Base-by-base conservation (phyloP, 35 echinoderm and acorn worm genomes). In the Ophioderma brevispina region DNA sequence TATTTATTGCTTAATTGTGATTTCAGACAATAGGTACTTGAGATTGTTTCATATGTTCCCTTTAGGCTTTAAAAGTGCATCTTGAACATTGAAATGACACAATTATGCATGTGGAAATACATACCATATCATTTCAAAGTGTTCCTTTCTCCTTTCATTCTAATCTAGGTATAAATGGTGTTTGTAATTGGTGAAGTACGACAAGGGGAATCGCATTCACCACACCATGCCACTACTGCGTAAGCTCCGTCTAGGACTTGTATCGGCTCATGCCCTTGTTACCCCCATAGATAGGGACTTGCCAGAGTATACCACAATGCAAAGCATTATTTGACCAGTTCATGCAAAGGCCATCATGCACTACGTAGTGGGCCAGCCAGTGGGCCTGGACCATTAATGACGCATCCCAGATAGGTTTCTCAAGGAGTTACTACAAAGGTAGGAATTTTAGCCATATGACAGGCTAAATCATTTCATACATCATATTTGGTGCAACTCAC, bases 281-380 rank as follows among this genome's bases (percentile, higher is more conserved):
- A 75, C 40, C 35, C 32, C 30, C 31, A 85, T 92, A 23, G 81
- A 92, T 77, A n/a, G 33, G 33, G 76, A 85, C 32, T 32, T 92
- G 46, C 31, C n/a, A 78, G 38, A n/a, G 55, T 21, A 76, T 92
- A 23, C 70, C 81, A 37, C 81, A 85, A 55, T 84, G 81, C 82
- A 85, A 86, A 77, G 14, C 43, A 0, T 37, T 92, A n/a, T 92
- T 85, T 33, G 76, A 92, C 38, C 81, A 85, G 75, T 52, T 92
- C 17, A 92, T 92, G 39, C 81, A 92, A 36, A n/a, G n/a, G n/a
- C n/a, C 90, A 92, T 55, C 82, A 85, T 85, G 90, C 90, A 3
- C 35, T 80, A 14, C 55, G 70, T 79, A 86, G 82, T 25, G 59
- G 59, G 23, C 35, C 82, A 13, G 36, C 83, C 39, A 50, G 81